These are phyloP conservation scores for Meloe dianella DNA, from an alignment of 2,888 invertebrate genomes.

Conservation along the genomic window DNA sequence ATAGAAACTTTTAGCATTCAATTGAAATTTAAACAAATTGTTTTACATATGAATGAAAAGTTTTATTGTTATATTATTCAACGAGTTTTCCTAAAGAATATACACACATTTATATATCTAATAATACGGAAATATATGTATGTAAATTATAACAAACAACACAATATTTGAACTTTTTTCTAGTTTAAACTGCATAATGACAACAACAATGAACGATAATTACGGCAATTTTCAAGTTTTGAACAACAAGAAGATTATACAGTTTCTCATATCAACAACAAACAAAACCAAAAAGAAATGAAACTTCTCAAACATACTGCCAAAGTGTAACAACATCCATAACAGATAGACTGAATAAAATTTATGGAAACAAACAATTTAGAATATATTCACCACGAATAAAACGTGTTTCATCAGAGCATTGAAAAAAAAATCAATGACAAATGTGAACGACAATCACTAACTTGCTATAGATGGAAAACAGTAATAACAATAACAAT, in stretches of 20 bases:
- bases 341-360: not conserved
- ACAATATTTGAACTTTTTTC: conserved; percentile 25
- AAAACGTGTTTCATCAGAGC: too few relatives aligned
- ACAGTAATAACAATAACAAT: too few relatives aligned
- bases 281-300: too few relatives aligned
- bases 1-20: not conserved
- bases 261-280: not conserved
- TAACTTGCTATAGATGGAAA: too few relatives aligned
- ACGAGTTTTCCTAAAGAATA: conserved; percentile 15
- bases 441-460: too few relatives aligned
- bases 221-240: conserved; percentile 32
- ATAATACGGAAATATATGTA: conserved; percentile 7
- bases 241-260: conserved; percentile 25
- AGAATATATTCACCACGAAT: not conserved
- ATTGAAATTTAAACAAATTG: conserved; percentile 1
- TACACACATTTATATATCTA: not conserved
- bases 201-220: conserved; percentile 42
- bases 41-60: conserved; percentile 31
- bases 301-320: not conserved
- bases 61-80: not conserved
- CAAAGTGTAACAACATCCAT: not conserved
- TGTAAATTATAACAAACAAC: conserved; percentile 22
- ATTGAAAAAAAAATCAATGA: too few relatives aligned
- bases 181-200: conserved; percentile 40
- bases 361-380: not conserved